These are phyloP conservation scores for Phaedon cochleariae DNA, from an alignment of 2,888 invertebrate genomes.

Conservation along the genomic window DNA sequence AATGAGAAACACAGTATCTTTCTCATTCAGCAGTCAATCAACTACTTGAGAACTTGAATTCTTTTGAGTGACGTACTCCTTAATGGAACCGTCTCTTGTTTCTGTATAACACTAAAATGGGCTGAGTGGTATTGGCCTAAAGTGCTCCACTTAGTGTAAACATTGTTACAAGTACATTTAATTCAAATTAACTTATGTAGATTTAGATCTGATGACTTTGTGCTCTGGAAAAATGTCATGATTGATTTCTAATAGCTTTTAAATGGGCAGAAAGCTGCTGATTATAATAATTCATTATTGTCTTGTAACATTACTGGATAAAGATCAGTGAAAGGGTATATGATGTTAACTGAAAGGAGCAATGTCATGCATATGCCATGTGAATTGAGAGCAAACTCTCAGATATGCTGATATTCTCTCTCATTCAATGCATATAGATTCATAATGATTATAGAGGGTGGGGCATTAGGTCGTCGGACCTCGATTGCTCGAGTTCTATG, in stretches of 20 bases:
- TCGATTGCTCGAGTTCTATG: no score
- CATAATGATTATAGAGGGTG: no score
- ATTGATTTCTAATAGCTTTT: neutral
- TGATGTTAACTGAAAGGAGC: neutral
- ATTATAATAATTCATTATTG: neutral
- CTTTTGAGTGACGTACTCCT: conserved; percentile 14
- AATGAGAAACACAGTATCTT: neutral
- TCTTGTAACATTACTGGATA: neutral
- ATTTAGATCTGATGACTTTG: conserved; percentile 36
- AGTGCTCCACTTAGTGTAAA: conserved; percentile 45
- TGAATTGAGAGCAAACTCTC: no score
- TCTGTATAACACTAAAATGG: conserved; percentile 40
- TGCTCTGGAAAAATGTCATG: neutral
- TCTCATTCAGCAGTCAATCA: neutral
- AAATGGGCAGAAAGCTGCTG: neutral
- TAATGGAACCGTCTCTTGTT: conserved; percentile 45
- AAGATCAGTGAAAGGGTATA: neutral
- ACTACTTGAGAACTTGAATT: neutral
- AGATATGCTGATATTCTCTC: no score
- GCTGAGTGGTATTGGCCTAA: conserved; percentile 44
- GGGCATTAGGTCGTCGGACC: no score
- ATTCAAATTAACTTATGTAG: conserved; percentile 38
- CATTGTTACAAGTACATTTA: conserved; percentile 43
- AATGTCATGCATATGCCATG: no score
- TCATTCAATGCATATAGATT: no score